Evolutionary conservation across 2,797 vertebrate genomes (phyloP).

Genomic region (Loriculus beryllinus): DNA sequence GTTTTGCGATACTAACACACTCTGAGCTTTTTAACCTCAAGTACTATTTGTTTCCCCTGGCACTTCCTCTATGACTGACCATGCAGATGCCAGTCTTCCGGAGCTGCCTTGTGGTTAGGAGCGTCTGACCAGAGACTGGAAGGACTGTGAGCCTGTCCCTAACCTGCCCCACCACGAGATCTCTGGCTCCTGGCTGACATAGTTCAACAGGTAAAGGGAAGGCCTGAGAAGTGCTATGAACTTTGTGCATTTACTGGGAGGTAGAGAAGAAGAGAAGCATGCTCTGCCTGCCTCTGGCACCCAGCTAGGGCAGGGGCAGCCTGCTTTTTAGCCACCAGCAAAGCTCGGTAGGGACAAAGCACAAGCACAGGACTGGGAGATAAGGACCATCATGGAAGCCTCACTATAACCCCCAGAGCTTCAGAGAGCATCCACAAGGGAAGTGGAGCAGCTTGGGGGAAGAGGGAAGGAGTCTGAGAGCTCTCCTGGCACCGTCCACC

Average conservation of each 20-base stretch:
- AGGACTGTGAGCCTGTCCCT: neutral
- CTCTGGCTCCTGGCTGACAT: neutral
- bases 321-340: neutral
- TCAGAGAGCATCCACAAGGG: neutral
- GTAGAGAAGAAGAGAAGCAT: neutral
- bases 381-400: neutral
- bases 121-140: neutral
- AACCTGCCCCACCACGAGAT: accelerated
- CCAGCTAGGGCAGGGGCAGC: neutral
- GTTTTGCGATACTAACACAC: neutral
- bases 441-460: neutral
- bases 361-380: neutral
- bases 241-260: neutral
- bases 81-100: neutral
- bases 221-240: neutral
- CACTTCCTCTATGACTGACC: neutral
- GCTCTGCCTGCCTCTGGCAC: neutral
- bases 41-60: slow-evolving; percentile 43
- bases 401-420: neutral
- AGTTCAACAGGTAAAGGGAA: neutral
- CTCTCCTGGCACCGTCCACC: neutral
- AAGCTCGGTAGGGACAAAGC: accelerated
- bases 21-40: slow-evolving; percentile 22
- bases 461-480: neutral
- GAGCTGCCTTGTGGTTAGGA: neutral